Base-by-base conservation (phyloP, 1,140 invertebrate genomes). In the Caenorhabditis latens region DNA sequence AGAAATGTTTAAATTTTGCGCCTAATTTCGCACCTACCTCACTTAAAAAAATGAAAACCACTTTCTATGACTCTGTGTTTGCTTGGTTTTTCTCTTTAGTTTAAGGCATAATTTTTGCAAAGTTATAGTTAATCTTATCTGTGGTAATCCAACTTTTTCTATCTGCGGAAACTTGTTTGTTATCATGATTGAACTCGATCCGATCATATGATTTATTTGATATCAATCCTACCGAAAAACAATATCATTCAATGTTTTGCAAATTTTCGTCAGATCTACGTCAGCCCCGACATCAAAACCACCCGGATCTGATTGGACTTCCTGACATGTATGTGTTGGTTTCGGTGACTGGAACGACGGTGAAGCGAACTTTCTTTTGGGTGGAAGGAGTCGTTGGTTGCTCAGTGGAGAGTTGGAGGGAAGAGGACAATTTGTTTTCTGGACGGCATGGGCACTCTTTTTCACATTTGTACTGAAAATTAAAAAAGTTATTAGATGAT, bases 211-310 rank as follows among this genome's bases (percentile, higher is more conserved):
- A 79, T 79, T 79, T 79, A 79, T 79, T 79, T 8, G 43, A 50
- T 50, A 79, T 79, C 71, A 79, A 50, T 79, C 71, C 50, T 79
- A 79, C 71, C 19, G 46, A 79, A 71, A 79, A 79, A 79, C 71
- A 79, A 79, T 79, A 79, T 79, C 71, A 79, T 79, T 50, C 46
- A 21, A 79, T 32, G 65, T 79, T 46, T 50, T 79, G 71, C 71
- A 79, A 79, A 79, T 32, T 71, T 43, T 71, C 11, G 9, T 71
- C 40, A 71, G 42, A 43, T 7, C 67, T 71, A 65, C 63, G 63
- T 65, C 63, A 65, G 63, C 21, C 11, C 19, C 63, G 40, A 32
- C 42, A 19, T 79, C 71, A 79, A 79, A 79, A 79, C 71, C 71
- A 79, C 19, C 71, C 71, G 71, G 71, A 79, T 79, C 46, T 79